Conservation (phyloP, 1,140 invertebrate genomes). For the Manduca sexta region DNA sequence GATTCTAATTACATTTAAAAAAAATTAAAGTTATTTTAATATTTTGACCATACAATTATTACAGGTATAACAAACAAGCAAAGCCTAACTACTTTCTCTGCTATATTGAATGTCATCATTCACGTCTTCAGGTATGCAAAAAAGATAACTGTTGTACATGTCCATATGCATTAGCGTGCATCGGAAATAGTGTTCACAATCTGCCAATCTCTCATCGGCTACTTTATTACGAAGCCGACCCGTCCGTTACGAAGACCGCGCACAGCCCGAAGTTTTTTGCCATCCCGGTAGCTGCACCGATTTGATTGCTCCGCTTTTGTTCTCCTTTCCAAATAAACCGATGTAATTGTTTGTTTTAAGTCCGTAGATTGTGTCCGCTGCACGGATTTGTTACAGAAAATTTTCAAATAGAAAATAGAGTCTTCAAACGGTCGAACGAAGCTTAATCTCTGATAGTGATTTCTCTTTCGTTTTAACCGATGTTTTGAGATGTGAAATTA, state of each 20-base stretch:
- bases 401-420: conserved; percentile 60
- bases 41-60: too few species aligned
- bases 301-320: conserved; percentile 65
- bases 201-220: conserved; percentile 24
- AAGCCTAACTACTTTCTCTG: too few species aligned
- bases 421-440: conserved; percentile 49
- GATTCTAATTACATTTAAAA: too few species aligned
- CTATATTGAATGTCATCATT: too few species aligned
- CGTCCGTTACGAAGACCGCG: conserved; percentile 34
- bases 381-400: conserved; percentile 60
- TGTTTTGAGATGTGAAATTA: conserved; percentile 54
- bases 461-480: conserved; percentile 5
- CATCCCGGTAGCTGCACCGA: conserved; percentile 49
- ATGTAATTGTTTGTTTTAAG: conserved; percentile 72
- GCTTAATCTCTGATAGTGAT: conserved; percentile 11
- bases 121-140: too few species aligned
- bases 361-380: conserved; percentile 56
- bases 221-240: conserved; percentile 45
- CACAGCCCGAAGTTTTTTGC: conserved; percentile 53
- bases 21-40: too few species aligned
- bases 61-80: too few species aligned
- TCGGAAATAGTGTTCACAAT: too few species aligned
- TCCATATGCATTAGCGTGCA: too few species aligned
- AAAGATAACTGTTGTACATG: too few species aligned
- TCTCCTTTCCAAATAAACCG: conserved; percentile 62